Evolutionary conservation across 2,888 invertebrate species (phyloP).

Genomic region (Sepioteuthis lessoniana): DNA sequence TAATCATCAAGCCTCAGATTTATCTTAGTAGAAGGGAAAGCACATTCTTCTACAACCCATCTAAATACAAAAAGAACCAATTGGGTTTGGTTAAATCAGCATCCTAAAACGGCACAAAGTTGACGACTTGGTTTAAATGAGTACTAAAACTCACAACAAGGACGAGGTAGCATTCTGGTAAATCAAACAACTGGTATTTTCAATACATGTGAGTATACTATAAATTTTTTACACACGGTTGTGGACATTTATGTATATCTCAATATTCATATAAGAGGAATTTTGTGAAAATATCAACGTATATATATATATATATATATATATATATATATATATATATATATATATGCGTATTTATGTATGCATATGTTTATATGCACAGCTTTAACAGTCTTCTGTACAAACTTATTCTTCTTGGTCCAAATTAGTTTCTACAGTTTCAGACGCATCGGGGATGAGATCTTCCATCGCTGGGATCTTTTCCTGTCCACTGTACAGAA

Average conservation of each 20-base stretch:
- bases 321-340: background rate
- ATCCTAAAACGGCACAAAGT: background rate
- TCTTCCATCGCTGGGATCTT: background rate
- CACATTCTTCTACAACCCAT: background rate
- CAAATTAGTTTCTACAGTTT: background rate
- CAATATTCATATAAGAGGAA: background rate
- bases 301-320: background rate
- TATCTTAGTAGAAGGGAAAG: background rate
- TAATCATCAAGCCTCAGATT: background rate
- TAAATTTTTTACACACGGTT: background rate
- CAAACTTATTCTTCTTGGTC: background rate
- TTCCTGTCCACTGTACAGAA: constrained; percentile 16
- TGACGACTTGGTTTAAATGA: background rate
- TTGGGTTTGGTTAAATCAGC: background rate
- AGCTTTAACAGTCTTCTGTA: background rate
- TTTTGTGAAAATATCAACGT: background rate
- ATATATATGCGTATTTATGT: constrained; percentile 12
- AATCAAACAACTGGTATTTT: background rate
- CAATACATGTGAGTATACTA: background rate
- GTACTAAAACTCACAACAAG: background rate
- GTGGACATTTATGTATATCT: background rate
- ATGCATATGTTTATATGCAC: background rate
- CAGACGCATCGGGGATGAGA: background rate
- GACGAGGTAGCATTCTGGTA: background rate
- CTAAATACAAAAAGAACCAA: background rate